These are phyloP conservation scores for Danio kyathit DNA, from an alignment of 2,797 vertebrate species.

Conservation along the genomic window DNA sequence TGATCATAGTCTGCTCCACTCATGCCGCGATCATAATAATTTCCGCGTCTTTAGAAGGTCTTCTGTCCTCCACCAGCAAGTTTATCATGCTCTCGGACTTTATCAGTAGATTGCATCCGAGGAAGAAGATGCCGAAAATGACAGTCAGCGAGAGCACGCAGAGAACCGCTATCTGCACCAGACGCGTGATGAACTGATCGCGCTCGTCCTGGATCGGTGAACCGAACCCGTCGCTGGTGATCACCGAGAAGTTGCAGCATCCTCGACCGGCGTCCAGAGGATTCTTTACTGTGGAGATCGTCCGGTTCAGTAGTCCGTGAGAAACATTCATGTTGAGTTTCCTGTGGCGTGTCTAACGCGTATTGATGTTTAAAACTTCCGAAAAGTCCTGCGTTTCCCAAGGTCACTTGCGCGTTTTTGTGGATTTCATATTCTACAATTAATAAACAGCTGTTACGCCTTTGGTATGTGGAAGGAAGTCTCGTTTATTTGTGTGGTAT, in stretches of 20 bases:
- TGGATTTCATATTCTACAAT: neutral
- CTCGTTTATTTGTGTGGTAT: neutral
- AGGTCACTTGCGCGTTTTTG: constrained; percentile 31
- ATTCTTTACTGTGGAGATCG: constrained; percentile 36
- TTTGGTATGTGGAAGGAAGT: neutral
- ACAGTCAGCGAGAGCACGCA: constrained; percentile 68
- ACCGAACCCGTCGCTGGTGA: constrained; percentile 44
- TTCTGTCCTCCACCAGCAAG: constrained; percentile 63
- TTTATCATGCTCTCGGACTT: constrained; percentile 69
- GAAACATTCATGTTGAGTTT: constrained; percentile 51
- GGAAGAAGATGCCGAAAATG: constrained; percentile 68
- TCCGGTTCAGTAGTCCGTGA: constrained; percentile 50
- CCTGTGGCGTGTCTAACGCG: neutral
- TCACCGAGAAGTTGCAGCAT: constrained; percentile 62
- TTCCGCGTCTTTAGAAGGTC: constrained; percentile 65
- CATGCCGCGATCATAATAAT: constrained; percentile 61
- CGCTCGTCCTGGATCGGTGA: constrained; percentile 56
- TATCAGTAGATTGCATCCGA: constrained; percentile 68
- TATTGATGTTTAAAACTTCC: constrained; percentile 4
- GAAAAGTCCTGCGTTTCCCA: neutral
- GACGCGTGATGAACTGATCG: constrained; percentile 59
- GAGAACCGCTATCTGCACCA: constrained; percentile 69
- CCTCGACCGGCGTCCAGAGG: constrained; percentile 41
- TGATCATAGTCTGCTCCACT: neutral
- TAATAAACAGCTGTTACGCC: neutral